Base-by-base conservation (phyloP, 2,113 vertebrate genomes). In the Colinus virginianus region DNA sequence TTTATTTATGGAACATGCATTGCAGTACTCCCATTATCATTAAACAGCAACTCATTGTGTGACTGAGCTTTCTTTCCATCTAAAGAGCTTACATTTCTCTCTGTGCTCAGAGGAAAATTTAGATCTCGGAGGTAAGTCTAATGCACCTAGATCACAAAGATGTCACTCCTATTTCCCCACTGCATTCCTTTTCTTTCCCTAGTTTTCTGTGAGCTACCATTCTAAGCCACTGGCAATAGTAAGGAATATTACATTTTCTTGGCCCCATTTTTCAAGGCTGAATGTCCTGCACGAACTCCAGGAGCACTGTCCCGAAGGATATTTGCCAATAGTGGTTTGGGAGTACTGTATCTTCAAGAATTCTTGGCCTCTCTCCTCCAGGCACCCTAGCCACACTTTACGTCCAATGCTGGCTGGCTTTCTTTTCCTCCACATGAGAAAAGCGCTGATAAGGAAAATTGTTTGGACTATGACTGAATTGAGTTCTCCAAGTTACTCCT, bases 191-290 rank as follows among this genome's bases (percentile, higher is more conserved):
- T 19, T 63, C 30, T 43, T 19, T 82, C 62, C 42, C 49, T 16
- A 34, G 11, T 71, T 75, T 72, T 67, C 45, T 56, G 16, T 58
- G 36, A 91, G 43, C 46, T 72, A 25, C 58, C 56, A 76, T 64
- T 13, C 7, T 11, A 6, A 45, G 34, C 67, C 55, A 72, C 62
- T 88, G 23, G 36, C 55, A 64, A 14, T 14, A 78, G 64, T 42
- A 87, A 83, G 59, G 69, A 76, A 72, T 43, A 40, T 70, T 69
- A 20, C 19, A 58, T 76, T 64, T 74, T 68, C 59, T 89, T 95
- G 94, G 81, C 85, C 42, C 25, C 36, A 77, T 84, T 92, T 93
- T 89, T 90, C 36, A 78, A 58, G 80, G 45, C 77, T 78, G 34
- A 13, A 1, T 62, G 3, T 1, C 9, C 62, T 63, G 40, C 6